These are phyloP conservation scores for Ageneiosus marmoratus DNA, from an alignment of 2,113 vertebrate genomes.

Conservation along the genomic window DNA sequence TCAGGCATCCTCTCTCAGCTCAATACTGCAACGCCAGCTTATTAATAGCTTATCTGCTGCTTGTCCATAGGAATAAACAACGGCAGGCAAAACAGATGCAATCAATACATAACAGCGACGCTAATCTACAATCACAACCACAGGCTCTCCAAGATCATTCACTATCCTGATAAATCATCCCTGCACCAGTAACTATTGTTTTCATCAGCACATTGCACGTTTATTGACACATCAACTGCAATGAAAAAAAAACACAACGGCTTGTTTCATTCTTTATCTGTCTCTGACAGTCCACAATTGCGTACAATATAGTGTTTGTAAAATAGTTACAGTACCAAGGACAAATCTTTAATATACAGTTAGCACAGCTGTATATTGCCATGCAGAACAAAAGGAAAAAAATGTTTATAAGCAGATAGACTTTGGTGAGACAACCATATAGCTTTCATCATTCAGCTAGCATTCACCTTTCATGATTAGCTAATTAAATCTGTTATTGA, in stretches of 20 bases:
- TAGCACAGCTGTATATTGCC: background rate
- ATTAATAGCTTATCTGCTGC: constrained; percentile 69
- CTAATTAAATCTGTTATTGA: constrained; percentile 51
- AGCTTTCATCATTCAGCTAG: constrained; percentile 10
- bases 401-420: background rate
- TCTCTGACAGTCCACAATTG: background rate
- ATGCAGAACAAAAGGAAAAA: background rate
- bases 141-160: constrained; percentile 32
- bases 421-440: constrained; percentile 23
- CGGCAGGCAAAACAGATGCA: constrained; percentile 58
- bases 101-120: constrained; percentile 66
- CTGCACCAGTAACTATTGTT: constrained; percentile 39
- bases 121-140: constrained; percentile 46
- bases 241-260: constrained; percentile 7
- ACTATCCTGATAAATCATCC: constrained; percentile 50
- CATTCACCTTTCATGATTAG: constrained; percentile 43
- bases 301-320: background rate
- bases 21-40: constrained; percentile 60
- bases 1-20: constrained; percentile 61
- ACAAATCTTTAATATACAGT: background rate
- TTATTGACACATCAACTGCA: constrained; percentile 27
- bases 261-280: constrained; percentile 30
- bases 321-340: constrained; percentile 18
- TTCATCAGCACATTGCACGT: constrained; percentile 41
- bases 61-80: constrained; percentile 61